Evolutionary conservation across 2,888 invertebrate genomes (phyloP).

Genomic region (Lithophane semibrunnea): DNA sequence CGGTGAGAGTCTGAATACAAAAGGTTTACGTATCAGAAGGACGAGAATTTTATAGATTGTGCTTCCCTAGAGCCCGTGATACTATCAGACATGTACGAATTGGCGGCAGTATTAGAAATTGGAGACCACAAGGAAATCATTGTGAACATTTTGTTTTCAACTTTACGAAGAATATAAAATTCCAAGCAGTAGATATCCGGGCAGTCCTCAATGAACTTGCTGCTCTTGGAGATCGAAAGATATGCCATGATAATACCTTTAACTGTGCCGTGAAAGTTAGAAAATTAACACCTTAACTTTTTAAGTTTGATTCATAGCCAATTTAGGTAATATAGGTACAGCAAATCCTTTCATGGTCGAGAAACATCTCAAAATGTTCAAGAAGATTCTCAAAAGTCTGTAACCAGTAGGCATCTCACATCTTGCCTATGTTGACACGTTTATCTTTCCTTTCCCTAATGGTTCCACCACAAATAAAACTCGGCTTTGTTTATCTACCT

Average conservation of each 20-base stretch:
- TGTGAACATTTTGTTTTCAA: conserved; percentile 30
- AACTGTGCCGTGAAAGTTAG: too few relatives aligned
- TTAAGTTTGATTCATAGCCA: neutral
- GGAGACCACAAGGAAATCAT: conserved; percentile 51
- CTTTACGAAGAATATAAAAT: conserved; percentile 12
- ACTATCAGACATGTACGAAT: conserved; percentile 57
- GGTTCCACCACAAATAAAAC: conserved; percentile 86
- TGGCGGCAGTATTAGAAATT: conserved; percentile 35
- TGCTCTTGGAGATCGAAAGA: neutral
- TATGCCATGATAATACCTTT: too few relatives aligned
- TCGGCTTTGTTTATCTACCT: conserved; percentile 83
- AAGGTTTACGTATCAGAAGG: conserved; percentile 75
- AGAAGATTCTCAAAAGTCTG: conserved; percentile 20
- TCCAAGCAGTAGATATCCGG: neutral
- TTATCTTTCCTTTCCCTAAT: conserved; percentile 84
- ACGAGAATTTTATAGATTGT: conserved; percentile 77
- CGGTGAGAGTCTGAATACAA: conserved; percentile 72
- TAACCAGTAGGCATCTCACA: conserved; percentile 18
- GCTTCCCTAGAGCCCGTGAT: conserved; percentile 70
- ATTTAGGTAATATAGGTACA: neutral
- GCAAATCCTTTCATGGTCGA: neutral
- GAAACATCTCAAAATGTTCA: neutral
- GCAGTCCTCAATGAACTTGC: neutral
- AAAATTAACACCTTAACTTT: neutral
- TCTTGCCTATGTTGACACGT: conserved; percentile 72